Evolutionary conservation across 2,113 vertebrate species (phyloP).

Genomic region (Siphamia tubifer): DNA sequence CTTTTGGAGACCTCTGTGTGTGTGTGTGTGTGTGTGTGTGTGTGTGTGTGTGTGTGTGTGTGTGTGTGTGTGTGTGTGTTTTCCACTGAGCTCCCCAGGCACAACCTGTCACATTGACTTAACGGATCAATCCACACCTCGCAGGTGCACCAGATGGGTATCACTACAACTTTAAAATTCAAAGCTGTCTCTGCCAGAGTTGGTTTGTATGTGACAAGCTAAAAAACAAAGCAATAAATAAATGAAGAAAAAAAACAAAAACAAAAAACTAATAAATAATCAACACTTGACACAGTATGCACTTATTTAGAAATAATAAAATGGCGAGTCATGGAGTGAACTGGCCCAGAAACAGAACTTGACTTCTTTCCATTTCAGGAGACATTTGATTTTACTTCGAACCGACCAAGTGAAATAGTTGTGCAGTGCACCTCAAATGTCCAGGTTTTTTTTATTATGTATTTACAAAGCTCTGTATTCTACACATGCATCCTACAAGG

Average conservation of each 20-base stretch:
- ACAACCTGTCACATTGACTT: conserved; percentile 46
- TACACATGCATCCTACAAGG: too few species aligned
- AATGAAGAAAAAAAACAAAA: not conserved
- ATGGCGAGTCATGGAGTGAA: not conserved
- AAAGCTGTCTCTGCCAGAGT: conserved; percentile 1
- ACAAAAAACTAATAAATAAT: not conserved
- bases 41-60: not conserved
- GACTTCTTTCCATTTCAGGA: conserved; percentile 4
- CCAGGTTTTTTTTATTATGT: too few species aligned
- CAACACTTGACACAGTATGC: not conserved
- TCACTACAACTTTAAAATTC: conserved; percentile 38
- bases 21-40: too few species aligned
- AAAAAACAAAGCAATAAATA: conserved; percentile 19
- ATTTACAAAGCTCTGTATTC: too few species aligned
- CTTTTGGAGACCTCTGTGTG: not conserved
- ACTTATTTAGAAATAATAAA: conserved; percentile 6
- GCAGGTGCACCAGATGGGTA: conserved; percentile 55
- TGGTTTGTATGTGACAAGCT: conserved; percentile 6
- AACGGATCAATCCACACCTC: conserved; percentile 55
- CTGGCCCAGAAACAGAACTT: not conserved
- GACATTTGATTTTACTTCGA: not conserved
- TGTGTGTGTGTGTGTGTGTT: not conserved
- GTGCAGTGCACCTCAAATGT: not conserved
- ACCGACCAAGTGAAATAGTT: not conserved
- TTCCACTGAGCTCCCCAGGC: conserved; percentile 18